Base-by-base conservation (phyloP, 1,140 invertebrate species). In the Phymastichus coffea region DNA sequence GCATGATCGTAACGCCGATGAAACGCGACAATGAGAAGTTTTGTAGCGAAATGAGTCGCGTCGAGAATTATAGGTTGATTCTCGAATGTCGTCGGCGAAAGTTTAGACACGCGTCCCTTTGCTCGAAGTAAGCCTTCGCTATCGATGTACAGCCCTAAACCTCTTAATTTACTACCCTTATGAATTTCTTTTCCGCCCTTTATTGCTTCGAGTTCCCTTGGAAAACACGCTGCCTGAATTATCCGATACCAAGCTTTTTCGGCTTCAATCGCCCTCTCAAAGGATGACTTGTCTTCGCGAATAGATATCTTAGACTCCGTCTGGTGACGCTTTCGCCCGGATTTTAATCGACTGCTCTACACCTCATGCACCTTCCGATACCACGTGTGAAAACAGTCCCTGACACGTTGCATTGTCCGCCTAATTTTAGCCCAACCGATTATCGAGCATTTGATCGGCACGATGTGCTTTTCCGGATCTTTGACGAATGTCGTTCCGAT, bases 1-100 rank as follows among this genome's bases (percentile, higher is more conserved):
- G 40, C 48, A 48, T 71, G 66, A 44, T 26, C 22, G n/a, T 41
- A 38, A 20, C 44, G 19, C 20, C 43, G 9, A 38, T 70, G 67
- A 23, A 64, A 63, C n/a, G 63, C 9, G 15, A 52, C 22, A 10
- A 67, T 33, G 2, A 69, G 10, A 4, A 63, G 22, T 35, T 19
- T 23, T 2, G 38, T 22, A n/a, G 40, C 57, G 0, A 0, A 17
- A 14, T 57, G 4, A 30, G 33, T 49, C 1, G 51, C 54, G 15
- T 58, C 51, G 14, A 65, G 17, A 35, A 63, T 57, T 22, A 53
- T 30, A 8, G 54, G 48, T 19, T 43, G 14, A 38, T 40, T 19
- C 15, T 26, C 3, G 9, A 3, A 9, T 1, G 10, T 15, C 33
- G 4, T 1, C 9, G 15, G n/a, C 9, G 26, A 35, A 33, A 2